Percentiles rank a stretch among this genome's conserved stretches.
Evolutionary conservation across 2,113 vertebrate species (phyloP).

Genomic region (Mustelus asterias): DNA sequence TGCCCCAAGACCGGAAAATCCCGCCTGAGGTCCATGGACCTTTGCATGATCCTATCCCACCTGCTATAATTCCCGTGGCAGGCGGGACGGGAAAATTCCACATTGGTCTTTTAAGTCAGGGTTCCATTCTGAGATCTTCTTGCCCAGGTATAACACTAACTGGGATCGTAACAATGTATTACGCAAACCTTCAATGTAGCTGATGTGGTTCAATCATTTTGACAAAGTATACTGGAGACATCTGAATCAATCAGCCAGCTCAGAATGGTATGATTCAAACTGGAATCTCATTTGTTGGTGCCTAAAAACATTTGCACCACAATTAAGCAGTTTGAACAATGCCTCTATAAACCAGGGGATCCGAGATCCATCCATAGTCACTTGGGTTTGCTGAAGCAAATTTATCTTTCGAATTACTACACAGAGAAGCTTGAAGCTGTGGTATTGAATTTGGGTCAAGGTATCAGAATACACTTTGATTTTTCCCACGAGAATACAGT

Average conservation of each 20-base stretch:
- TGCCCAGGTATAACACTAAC: too few relatives aligned
- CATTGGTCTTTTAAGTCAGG: too few relatives aligned
- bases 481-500: not conserved
- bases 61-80: too few relatives aligned
- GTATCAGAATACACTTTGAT: constrained; percentile 13
- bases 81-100: too few relatives aligned
- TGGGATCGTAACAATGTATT: not conserved
- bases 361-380: not conserved
- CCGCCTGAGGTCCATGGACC: too few relatives aligned
- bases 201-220: not conserved
- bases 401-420: not conserved
- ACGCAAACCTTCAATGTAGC: not conserved
- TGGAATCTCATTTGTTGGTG: not conserved
- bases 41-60: too few relatives aligned
- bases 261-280: not conserved
- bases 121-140: too few relatives aligned
- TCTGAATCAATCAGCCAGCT: not conserved
- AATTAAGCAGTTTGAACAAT: not conserved
- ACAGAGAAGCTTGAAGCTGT: constrained; percentile 1
- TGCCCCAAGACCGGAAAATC: too few relatives aligned
- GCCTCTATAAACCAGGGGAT: not conserved
- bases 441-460: not conserved
- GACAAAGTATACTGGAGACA: not conserved
- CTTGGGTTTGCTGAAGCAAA: not conserved
- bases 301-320: not conserved